Base-by-base conservation (phyloP, 2,888 invertebrate genomes). In the Troglohyphantes excavatus region DNA sequence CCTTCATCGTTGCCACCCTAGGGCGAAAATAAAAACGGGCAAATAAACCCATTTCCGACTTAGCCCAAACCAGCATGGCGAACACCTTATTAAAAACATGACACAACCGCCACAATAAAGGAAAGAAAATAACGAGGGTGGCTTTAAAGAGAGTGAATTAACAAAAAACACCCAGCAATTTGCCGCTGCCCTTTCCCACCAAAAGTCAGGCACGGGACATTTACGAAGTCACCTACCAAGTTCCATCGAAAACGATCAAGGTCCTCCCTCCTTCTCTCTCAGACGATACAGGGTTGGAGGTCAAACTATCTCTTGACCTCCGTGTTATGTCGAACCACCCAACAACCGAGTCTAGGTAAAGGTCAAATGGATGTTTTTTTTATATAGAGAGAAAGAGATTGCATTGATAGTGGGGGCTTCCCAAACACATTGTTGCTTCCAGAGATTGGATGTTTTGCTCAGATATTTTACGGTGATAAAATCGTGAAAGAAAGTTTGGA, bases 111-210 rank as follows among this genome's bases (percentile, higher is more conserved):
- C 23, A 78, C 78, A 65, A 53, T 19, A 33, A 61, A 27, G 59
- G 59, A 65, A 61, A 39, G 39, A 23, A 29, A 21, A 61, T 75
- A 65, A 63, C 43, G 70, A 70, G 78, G 70, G 53, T 73, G 75
- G 39, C 39, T 19, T 59, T 59, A 86, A 78, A 46, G 59, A 78
- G 78, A 39, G 59, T 9, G 78, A 86, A 86, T 86, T 86, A 86
- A 78, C 78, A 78, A 78, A 70, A 73, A 61, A 78, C 86, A 86
- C 86, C 86, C 86, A 61, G 68, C 70, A 78, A 78, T 86, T 85
- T 86, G 65, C 39, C 59, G 53, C n/a, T n/a, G 5, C 13, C 53
- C 5, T 53, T n/a, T 53, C 13, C 17, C 53, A 53, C 3, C 3
- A 33, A 33, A 33, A 33, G 9, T 33, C 33, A n/a, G 9, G 9